phyloP scores from a whole-genome alignment of 2,888 invertebrate species.

The Neria commutata region DNA sequence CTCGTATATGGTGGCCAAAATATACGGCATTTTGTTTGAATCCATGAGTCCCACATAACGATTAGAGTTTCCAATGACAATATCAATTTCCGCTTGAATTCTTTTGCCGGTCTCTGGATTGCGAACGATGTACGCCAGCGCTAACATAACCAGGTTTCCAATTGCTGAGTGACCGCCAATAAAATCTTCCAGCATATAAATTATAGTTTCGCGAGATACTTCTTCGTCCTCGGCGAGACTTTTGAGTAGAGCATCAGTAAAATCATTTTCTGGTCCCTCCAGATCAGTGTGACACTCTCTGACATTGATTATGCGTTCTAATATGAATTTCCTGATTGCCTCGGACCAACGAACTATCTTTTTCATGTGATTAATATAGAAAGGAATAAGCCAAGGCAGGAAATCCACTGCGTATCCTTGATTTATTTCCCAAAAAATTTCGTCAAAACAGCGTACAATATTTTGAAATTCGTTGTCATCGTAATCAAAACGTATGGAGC shows the following conservation, averaged over 20 bases:
- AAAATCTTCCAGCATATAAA: conserved; percentile 84
- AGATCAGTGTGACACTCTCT: conserved; percentile 60
- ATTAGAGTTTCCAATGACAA: conserved; percentile 62
- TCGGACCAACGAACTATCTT: conserved; percentile 72
- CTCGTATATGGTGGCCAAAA: conserved; percentile 80
- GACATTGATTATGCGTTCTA: conserved; percentile 72
- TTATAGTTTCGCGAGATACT: conserved; percentile 76
- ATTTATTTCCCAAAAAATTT: conserved; percentile 90
- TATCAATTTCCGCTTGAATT: conserved; percentile 74
- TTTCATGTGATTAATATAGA: conserved; percentile 72
- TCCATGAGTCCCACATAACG: conserved; percentile 70
- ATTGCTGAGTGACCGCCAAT: conserved; percentile 86
- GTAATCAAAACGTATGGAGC: conserved; percentile 74
- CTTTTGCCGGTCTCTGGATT: conserved; percentile 70
- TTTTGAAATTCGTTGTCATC: conserved; percentile 72
- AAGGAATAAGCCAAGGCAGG: conserved; percentile 77
- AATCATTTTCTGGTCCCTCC: conserved; percentile 72
- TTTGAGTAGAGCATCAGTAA: conserved; percentile 77
- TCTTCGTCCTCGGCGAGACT: conserved; percentile 68
- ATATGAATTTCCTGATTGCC: conserved; percentile 73
- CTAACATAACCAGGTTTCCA: conserved; percentile 80
- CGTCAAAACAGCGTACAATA: conserved; percentile 77
- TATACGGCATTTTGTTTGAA: conserved; percentile 73
- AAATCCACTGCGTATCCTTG: conserved; percentile 87
- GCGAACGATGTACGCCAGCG: conserved; percentile 71